A percentile compares a stretch with the other conserved stretches of the same genome.
Conservation (phyloP, 2,113 vertebrate genomes). For the Zeus faber region DNA sequence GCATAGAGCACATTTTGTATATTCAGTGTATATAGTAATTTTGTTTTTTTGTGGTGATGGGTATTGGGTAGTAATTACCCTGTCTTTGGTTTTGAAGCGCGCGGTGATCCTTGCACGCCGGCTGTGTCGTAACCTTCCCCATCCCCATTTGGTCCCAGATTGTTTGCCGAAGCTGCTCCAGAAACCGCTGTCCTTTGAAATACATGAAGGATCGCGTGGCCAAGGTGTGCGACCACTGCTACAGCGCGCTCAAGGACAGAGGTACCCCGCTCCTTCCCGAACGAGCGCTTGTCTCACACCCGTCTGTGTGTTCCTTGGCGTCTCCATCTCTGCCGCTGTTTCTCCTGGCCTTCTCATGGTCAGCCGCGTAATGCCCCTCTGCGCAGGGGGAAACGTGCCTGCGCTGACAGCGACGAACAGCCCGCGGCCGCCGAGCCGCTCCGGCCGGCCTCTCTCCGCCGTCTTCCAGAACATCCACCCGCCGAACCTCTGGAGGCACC, state of each 20-base stretch:
- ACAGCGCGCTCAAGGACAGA: conserved; percentile 85
- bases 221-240: conserved; percentile 96
- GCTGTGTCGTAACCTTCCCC: too few species aligned
- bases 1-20: too few species aligned
- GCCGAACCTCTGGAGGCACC: conserved; percentile 86
- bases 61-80: too few species aligned
- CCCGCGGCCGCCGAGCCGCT: conserved; percentile 73
- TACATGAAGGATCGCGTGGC: conserved; percentile 93
- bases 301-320: background rate
- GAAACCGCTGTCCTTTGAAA: conserved; percentile 92
- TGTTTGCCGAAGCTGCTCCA: conserved; percentile 92
- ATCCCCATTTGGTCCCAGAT: conserved; percentile 75
- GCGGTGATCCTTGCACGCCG: too few species aligned
- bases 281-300: background rate
- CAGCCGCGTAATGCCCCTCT: conserved; percentile 11
- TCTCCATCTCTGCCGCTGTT: background rate
- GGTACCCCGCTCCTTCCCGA: conserved; percentile 55
- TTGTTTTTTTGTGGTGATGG: too few species aligned
- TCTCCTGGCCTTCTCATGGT: too few species aligned
- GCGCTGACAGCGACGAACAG: conserved; percentile 35
- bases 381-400: conserved; percentile 47
- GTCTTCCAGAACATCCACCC: conserved; percentile 93
- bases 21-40: too few species aligned
- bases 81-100: too few species aligned
- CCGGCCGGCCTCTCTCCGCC: conserved; percentile 84